phyloP scores from a whole-genome alignment of 2,888 invertebrate species.

The Heliconius ethilla region DNA sequence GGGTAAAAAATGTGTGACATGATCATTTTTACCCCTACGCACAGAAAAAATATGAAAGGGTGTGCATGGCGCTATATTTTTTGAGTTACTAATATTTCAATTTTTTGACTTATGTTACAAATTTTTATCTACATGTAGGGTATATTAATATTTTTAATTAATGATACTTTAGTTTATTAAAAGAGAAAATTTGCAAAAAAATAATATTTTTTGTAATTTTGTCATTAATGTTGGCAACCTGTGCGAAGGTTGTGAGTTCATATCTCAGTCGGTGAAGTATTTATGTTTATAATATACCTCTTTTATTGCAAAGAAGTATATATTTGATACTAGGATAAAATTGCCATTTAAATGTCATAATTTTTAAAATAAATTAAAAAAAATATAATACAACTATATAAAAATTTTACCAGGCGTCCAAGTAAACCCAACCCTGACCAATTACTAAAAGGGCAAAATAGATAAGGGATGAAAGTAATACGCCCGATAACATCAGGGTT shows the following conservation, averaged over 20 bases:
- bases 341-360: no score
- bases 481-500: conserved; percentile 73
- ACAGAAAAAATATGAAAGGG: conserved; percentile 59
- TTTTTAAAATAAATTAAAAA: no score
- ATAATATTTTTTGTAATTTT: no score
- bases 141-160: no score
- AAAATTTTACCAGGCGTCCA: conserved; percentile 46
- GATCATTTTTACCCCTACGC: conserved; percentile 73
- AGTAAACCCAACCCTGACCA: conserved; percentile 62
- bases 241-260: no score
- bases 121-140: neutral
- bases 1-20: conserved; percentile 78
- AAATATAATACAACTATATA: neutral
- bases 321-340: no score
- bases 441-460: conserved; percentile 67
- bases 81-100: neutral
- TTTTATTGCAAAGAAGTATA: no score
- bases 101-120: conserved; percentile 1
- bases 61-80: conserved; percentile 52
- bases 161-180: no score
- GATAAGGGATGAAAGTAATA: conserved; percentile 80
- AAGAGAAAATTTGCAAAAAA: no score
- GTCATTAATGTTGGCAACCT: no score
- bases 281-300: no score
- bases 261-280: no score